Percentiles rank a stretch among this genome's conserved stretches.
Evolutionary conservation across 2,113 vertebrate species (phyloP).

Genomic region (Pterocles orientalis): DNA sequence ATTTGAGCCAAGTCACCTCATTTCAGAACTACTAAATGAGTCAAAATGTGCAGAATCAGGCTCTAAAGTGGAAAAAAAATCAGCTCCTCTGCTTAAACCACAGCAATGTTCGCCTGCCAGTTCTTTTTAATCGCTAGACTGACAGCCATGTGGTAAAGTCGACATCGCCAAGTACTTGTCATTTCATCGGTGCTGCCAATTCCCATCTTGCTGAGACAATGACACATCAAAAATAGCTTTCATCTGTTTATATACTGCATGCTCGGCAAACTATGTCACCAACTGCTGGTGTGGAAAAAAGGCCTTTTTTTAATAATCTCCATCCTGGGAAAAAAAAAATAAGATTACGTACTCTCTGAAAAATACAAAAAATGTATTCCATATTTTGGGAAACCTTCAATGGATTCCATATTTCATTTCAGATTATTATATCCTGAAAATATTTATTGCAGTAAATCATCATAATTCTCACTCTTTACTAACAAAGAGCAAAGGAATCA

Average conservation of each 20-base stretch:
- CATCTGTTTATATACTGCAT: slow-evolving; percentile 65
- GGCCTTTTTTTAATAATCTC: neutral
- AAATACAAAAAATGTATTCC: neutral
- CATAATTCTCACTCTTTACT: neutral
- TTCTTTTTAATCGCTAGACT: slow-evolving; percentile 65
- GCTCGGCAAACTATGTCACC: slow-evolving; percentile 58
- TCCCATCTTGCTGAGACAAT: slow-evolving; percentile 67
- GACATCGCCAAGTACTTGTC: slow-evolving; percentile 62
- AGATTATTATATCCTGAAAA: slow-evolving; percentile 4
- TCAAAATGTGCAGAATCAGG: slow-evolving; percentile 12
- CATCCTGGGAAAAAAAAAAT: neutral
- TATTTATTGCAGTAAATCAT: neutral
- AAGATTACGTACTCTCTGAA: neutral
- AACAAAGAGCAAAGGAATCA: neutral
- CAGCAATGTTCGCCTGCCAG: slow-evolving; percentile 44
- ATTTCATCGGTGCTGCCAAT: slow-evolving; percentile 58
- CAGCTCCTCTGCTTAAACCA: slow-evolving; percentile 8
- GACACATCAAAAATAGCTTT: slow-evolving; percentile 69
- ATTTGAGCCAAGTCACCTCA: neutral
- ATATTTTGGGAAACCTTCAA: neutral
- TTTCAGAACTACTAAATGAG: neutral
- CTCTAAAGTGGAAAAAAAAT: neutral
- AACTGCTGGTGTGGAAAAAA: slow-evolving; percentile 43
- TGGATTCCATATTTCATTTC: neutral
- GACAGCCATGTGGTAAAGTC: slow-evolving; percentile 57